A percentile compares a stretch with the other conserved stretches of the same genome.
phyloP scores from a whole-genome alignment of 2,113 vertebrate species.

The Martes martes region DNA sequence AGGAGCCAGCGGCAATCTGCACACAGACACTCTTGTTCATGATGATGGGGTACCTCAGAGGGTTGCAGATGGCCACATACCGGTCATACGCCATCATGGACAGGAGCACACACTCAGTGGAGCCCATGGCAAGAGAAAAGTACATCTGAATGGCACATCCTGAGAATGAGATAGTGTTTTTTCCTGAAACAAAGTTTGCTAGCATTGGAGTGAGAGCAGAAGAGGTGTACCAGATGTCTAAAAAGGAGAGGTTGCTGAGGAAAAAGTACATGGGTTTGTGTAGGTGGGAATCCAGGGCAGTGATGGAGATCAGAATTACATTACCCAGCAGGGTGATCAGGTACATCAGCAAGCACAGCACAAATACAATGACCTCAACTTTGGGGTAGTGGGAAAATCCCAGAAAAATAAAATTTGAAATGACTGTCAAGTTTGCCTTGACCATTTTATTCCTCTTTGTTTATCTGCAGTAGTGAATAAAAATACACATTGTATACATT shows the following conservation, averaged over 20 bases:
- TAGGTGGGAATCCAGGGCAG: slow-evolving; percentile 33
- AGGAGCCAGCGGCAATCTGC: slow-evolving; percentile 43
- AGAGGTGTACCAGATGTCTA: slow-evolving; percentile 73
- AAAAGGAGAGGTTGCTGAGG: slow-evolving; percentile 66
- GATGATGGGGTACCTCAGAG: slow-evolving; percentile 54
- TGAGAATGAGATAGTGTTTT: slow-evolving; percentile 55
- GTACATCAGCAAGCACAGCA: slow-evolving; percentile 60
- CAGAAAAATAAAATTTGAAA: slow-evolving; percentile 53
- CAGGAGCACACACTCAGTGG: slow-evolving; percentile 62
- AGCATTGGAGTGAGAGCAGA: slow-evolving; percentile 64
- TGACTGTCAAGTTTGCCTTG: not conserved
- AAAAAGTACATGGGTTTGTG: slow-evolving; percentile 75
- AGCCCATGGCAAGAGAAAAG: slow-evolving; percentile 61
- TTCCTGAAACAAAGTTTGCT: slow-evolving; percentile 37
- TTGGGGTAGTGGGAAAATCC: slow-evolving; percentile 54
- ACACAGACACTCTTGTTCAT: slow-evolving; percentile 55
- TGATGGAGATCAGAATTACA: slow-evolving; percentile 48
- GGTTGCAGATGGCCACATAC: slow-evolving; percentile 67
- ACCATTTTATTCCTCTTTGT: not conserved
- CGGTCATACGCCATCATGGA: slow-evolving; percentile 68
- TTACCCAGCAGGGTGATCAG: slow-evolving; percentile 49
- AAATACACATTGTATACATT: not conserved
- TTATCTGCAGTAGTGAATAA: not conserved
- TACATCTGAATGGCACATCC: slow-evolving; percentile 64
- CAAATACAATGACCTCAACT: slow-evolving; percentile 27